A percentile compares a stretch with the other conserved stretches of the same genome.
Conservation (phyloP, 2,888 invertebrate genomes). For the Mamestra brassicae region DNA sequence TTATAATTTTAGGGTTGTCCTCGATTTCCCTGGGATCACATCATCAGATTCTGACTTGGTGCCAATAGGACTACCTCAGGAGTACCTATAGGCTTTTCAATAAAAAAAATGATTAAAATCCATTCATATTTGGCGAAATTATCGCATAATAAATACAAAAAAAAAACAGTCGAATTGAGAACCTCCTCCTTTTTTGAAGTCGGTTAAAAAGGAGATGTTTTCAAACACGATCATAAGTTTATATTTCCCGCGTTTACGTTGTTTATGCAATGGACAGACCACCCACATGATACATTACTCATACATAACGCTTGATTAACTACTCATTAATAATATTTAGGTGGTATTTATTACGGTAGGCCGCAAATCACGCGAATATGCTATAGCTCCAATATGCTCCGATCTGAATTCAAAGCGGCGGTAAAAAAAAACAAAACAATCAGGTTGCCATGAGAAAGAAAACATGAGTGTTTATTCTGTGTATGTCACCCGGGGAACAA, state of each 20-base stretch:
- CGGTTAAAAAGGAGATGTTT: constrained; percentile 13
- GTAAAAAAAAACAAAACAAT: constrained; percentile 61
- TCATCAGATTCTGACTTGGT: too few species aligned
- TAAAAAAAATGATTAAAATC: too few species aligned
- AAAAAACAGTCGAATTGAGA: too few species aligned
- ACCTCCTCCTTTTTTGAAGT: too few species aligned
- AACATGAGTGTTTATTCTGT: constrained; percentile 61
- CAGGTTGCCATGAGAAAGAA: constrained; percentile 65
- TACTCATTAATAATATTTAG: constrained; percentile 28
- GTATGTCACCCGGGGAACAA: constrained; percentile 62
- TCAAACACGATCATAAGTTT: constrained; percentile 22
- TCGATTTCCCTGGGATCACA: too few species aligned
- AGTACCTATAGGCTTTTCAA: too few species aligned
- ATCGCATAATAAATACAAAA: too few species aligned
- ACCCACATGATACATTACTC: constrained; percentile 9
- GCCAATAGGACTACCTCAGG: too few species aligned
- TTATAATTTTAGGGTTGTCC: too few species aligned
- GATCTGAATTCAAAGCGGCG: constrained; percentile 35
- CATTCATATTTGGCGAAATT: too few species aligned
- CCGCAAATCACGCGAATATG: not conserved
- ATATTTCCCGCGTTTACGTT: constrained; percentile 19
- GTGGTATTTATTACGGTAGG: constrained; percentile 4
- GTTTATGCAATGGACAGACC: constrained; percentile 16
- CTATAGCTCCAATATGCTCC: not conserved
- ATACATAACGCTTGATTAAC: constrained; percentile 28